A percentile compares a stretch with the other conserved stretches of the same genome.
phyloP scores from a whole-genome alignment of 2,888 invertebrate species.

The Drosophila prolongata region DNA sequence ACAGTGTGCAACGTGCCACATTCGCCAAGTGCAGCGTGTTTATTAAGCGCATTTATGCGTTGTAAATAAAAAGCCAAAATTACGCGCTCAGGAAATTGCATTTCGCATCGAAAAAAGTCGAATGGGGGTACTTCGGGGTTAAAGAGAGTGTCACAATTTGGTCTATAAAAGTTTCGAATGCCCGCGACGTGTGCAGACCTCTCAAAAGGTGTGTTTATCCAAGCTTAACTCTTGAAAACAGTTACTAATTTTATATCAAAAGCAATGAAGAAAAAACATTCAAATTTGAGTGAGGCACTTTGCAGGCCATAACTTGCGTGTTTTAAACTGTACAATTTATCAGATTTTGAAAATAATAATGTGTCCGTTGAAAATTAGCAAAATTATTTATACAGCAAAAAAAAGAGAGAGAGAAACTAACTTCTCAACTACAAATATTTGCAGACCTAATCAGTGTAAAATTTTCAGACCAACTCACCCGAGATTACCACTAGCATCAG shows the following conservation, averaged over 20 bases:
- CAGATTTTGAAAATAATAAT: constrained; percentile 12
- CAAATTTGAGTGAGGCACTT: constrained; percentile 1
- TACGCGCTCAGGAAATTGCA: constrained; percentile 41
- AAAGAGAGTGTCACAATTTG: constrained; percentile 62
- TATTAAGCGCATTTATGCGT: constrained; percentile 76
- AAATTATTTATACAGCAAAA: background rate
- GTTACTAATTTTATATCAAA: constrained; percentile 25
- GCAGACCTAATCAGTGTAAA: background rate
- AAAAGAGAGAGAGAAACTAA: background rate
- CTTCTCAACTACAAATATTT: too few species aligned
- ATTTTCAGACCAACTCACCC: constrained; percentile 43
- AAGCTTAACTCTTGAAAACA: constrained; percentile 12
- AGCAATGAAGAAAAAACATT: constrained; percentile 10
- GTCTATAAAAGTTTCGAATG: constrained; percentile 70
- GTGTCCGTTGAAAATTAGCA: background rate
- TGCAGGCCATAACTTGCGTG: constrained; percentile 8
- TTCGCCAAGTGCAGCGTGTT: constrained; percentile 63
- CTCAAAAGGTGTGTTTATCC: constrained; percentile 16
- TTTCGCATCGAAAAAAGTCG: constrained; percentile 22
- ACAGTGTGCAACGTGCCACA: constrained; percentile 45
- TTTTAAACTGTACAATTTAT: background rate
- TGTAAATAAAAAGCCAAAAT: constrained; percentile 64
- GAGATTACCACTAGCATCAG: background rate
- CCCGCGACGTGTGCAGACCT: constrained; percentile 52
- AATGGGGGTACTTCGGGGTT: background rate